Evolutionary conservation across 1,140 invertebrate species (phyloP).

Genomic region (Mercenaria mercenaria): DNA sequence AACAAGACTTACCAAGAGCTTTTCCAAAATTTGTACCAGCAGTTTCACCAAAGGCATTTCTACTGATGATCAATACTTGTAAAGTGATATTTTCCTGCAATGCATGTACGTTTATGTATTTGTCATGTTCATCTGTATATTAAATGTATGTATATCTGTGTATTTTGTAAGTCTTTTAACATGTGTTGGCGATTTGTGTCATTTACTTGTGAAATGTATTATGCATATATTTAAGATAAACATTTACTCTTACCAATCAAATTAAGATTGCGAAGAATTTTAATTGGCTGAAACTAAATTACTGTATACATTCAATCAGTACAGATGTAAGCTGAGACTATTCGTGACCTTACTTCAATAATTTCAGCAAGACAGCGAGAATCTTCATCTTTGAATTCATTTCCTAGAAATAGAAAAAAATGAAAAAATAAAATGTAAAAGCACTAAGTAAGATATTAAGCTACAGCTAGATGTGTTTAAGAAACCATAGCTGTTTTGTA

Average conservation of each 20-base stretch:
- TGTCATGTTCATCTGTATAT: constrained; percentile 24
- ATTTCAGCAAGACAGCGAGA: constrained; percentile 71
- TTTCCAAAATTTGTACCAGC: constrained; percentile 71
- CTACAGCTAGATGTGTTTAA: too few relatives aligned
- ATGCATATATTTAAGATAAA: too few relatives aligned
- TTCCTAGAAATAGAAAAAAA: constrained; percentile 67
- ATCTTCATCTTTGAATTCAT: constrained; percentile 76
- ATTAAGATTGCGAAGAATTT: too few relatives aligned
- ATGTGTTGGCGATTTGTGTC: too few relatives aligned
- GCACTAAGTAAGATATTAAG: too few relatives aligned
- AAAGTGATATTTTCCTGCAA: constrained; percentile 71
- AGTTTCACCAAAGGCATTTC: constrained; percentile 75
- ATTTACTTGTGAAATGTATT: too few relatives aligned
- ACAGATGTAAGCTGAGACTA: too few relatives aligned
- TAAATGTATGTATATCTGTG: not conserved
- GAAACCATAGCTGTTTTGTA: too few relatives aligned
- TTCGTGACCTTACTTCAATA: constrained; percentile 73
- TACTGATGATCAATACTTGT: constrained; percentile 67
- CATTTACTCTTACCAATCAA: too few relatives aligned
- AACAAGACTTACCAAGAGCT: constrained; percentile 76
- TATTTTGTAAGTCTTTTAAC: not conserved
- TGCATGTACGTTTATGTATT: too few relatives aligned
- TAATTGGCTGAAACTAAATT: too few relatives aligned
- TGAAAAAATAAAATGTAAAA: not conserved
- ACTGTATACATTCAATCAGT: too few relatives aligned